Conservation (phyloP, 1,140 invertebrate genomes). For the Atta colombica region DNA sequence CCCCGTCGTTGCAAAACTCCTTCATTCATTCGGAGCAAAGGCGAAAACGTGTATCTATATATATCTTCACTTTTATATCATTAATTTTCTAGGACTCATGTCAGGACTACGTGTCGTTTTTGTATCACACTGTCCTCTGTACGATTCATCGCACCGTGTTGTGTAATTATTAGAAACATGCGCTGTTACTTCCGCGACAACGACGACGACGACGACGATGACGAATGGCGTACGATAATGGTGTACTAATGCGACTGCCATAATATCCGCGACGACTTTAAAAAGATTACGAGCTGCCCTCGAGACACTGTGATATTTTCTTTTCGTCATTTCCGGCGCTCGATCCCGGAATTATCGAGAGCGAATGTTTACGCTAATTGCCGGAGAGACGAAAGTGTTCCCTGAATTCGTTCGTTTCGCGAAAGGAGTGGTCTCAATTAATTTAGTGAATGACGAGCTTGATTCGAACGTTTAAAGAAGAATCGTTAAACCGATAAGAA, state of each 20-base stretch:
- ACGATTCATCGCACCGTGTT: constrained; percentile 65
- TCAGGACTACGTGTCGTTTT: constrained; percentile 67
- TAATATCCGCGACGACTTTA: constrained; percentile 25
- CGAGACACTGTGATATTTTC: constrained; percentile 63
- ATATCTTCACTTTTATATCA: constrained; percentile 72
- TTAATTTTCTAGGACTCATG: constrained; percentile 70
- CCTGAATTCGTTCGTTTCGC: constrained; percentile 34
- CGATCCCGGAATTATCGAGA: constrained; percentile 31
- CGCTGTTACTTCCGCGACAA: constrained; percentile 36
- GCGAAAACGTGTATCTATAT: constrained; percentile 61
- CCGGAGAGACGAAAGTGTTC: constrained; percentile 14
- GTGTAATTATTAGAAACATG: constrained; percentile 56
- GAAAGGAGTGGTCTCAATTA: constrained; percentile 19
- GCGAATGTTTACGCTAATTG: not conserved
- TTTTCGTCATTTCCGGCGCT: constrained; percentile 45
- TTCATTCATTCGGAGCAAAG: constrained; percentile 22
- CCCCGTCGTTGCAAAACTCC: constrained; percentile 7
- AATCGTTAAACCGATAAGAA: not conserved
- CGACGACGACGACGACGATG: constrained; percentile 2
- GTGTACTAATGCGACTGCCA: constrained; percentile 40
- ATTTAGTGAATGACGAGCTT: constrained; percentile 17
- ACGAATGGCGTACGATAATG: not conserved
- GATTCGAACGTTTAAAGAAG: not conserved
- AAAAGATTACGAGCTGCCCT: constrained; percentile 53
- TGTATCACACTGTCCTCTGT: constrained; percentile 70